phyloP scores from a whole-genome alignment of 2,888 invertebrate genomes.

The Ceriagrion tenellum region DNA sequence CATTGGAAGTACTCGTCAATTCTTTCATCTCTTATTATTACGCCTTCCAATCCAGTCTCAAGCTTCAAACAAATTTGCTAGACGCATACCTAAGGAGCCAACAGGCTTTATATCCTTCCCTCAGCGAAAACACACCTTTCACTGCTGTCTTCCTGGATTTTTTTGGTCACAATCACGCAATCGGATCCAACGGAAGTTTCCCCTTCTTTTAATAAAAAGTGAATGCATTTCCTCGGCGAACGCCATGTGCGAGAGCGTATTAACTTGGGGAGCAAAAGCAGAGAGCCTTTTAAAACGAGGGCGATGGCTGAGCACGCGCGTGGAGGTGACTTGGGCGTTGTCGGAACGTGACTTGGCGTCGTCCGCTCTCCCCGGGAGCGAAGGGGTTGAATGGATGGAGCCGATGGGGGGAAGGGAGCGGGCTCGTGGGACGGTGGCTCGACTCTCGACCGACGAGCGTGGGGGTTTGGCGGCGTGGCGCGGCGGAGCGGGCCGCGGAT shows the following conservation, averaged over 20 bases:
- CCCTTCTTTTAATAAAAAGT: not conserved
- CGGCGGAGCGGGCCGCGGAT: not conserved
- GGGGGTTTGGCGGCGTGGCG: too few relatives aligned
- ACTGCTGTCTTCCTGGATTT: not conserved
- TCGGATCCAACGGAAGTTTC: not conserved
- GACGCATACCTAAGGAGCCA: not conserved
- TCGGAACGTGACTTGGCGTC: constrained; percentile 13
- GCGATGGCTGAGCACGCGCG: not conserved
- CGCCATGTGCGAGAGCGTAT: too few relatives aligned
- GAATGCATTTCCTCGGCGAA: not conserved
- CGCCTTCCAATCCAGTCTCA: too few relatives aligned
- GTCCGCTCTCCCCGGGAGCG: not conserved
- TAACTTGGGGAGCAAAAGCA: too few relatives aligned
- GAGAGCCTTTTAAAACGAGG: not conserved
- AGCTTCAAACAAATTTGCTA: too few relatives aligned
- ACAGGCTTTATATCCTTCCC: not conserved
- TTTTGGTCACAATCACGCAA: not conserved
- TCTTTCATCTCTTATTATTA: too few relatives aligned
- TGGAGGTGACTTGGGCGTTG: not conserved
- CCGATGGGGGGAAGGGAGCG: not conserved
- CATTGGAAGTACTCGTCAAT: too few relatives aligned
- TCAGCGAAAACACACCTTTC: not conserved
- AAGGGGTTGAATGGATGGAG: not conserved
- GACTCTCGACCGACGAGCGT: too few relatives aligned
- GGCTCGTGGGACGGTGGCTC: not conserved